Conservation (phyloP, 1,140 invertebrate genomes). For the Calliopsis andreniformis region DNA sequence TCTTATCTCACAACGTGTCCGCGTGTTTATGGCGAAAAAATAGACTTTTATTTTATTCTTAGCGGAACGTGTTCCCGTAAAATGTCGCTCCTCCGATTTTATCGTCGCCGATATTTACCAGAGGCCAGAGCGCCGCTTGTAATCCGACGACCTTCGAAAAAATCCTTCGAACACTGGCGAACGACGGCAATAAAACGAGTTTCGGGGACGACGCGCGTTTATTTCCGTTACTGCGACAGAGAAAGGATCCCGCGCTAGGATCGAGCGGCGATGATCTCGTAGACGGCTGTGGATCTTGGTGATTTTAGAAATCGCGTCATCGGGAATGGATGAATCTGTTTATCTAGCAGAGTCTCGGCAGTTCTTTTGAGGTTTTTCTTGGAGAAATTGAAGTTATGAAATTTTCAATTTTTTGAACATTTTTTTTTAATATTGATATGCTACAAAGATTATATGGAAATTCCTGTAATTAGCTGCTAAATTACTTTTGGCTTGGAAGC, state of each 20-base stretch:
- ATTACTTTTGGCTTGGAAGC: no score
- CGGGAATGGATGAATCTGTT: constrained; percentile 18
- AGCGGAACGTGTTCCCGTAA: constrained; percentile 23
- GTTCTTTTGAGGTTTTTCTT: no score
- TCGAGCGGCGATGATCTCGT: constrained; percentile 33
- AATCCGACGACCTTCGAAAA: constrained; percentile 45
- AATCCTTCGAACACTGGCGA: background rate
- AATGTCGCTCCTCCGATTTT: constrained; percentile 16
- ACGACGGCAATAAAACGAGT: constrained; percentile 28
- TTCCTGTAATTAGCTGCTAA: no score
- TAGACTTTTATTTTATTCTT: constrained; percentile 19
- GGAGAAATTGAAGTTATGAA: no score
- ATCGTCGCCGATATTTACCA: constrained; percentile 4
- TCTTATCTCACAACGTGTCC: constrained; percentile 21
- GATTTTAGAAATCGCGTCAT: constrained; percentile 53
- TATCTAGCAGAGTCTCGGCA: no score
- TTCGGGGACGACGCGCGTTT: constrained; percentile 28
- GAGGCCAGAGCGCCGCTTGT: constrained; percentile 34
- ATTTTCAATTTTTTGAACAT: no score
- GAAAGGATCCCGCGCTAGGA: constrained; percentile 41
- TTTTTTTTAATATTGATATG: no score
- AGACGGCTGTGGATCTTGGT: constrained; percentile 28
- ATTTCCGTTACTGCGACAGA: constrained; percentile 40
- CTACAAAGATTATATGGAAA: no score
- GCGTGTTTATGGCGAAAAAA: constrained; percentile 15